A percentile compares a stretch with the other conserved stretches of the same genome.
Evolutionary conservation across 2,888 invertebrate genomes (phyloP).

Genomic region (Tachina fera): DNA sequence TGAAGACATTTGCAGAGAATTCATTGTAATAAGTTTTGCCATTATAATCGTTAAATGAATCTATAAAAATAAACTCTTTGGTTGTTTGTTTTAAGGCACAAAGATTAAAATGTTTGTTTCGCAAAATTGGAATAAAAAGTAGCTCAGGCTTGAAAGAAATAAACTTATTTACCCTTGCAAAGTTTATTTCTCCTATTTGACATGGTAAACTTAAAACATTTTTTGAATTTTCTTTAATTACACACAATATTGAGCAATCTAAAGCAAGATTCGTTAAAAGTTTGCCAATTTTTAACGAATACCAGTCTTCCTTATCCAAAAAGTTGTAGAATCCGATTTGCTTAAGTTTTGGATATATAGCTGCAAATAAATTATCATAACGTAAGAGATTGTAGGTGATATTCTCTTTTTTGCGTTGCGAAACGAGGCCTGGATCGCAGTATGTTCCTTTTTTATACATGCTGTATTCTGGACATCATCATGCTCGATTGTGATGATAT

Average conservation of each 20-base stretch:
- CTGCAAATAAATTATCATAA: slow-evolving; percentile 17
- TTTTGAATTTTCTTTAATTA: slow-evolving; percentile 20
- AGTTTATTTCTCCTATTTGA: background rate
- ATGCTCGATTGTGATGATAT: background rate
- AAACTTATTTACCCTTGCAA: background rate
- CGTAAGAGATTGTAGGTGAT: background rate
- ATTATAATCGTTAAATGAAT: too few species aligned
- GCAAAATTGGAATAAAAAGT: slow-evolving; percentile 3
- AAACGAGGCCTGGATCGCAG: background rate
- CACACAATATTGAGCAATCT: slow-evolving; percentile 25
- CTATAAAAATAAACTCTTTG: background rate
- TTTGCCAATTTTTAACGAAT: background rate
- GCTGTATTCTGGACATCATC: background rate
- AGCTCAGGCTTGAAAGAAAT: background rate
- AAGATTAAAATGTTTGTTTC: background rate
- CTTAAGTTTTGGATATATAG: background rate
- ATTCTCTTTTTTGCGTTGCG: background rate
- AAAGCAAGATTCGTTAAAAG: slow-evolving; percentile 24
- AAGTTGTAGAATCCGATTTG: slow-evolving; percentile 26
- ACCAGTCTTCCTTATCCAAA: slow-evolving; percentile 10
- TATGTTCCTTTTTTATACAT: background rate
- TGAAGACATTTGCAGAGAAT: too few species aligned
- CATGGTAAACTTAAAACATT: slow-evolving; percentile 14
- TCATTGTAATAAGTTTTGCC: too few species aligned
- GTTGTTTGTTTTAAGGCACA: background rate